A percentile compares a stretch with the other conserved stretches of the same genome.
Conservation (phyloP, 2,113 vertebrate species). For the Apeltes quadracus region DNA sequence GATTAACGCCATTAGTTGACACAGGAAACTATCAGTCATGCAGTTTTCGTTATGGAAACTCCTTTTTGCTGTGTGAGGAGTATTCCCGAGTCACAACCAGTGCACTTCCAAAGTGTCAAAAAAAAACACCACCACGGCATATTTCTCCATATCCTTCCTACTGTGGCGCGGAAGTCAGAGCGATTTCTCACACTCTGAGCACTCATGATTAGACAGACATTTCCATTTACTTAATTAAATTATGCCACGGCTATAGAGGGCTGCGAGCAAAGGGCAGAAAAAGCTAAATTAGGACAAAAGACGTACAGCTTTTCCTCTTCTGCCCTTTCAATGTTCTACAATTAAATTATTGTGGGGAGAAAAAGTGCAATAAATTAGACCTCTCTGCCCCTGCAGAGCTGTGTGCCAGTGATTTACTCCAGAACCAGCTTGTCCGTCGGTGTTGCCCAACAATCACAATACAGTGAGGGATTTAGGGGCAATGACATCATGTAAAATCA, state of each 20-base stretch:
- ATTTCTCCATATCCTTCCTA: conserved; percentile 12
- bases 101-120: conserved; percentile 27
- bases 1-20: background rate
- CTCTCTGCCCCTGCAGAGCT: background rate
- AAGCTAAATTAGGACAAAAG: background rate
- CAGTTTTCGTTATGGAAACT: conserved; percentile 5
- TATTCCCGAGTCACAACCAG: conserved; percentile 30
- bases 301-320: background rate
- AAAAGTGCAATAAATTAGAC: background rate
- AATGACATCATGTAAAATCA: conserved; percentile 40
- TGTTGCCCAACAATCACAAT: conserved; percentile 7
- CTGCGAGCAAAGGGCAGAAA: background rate
- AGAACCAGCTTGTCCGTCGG: conserved; percentile 15
- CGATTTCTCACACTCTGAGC: conserved; percentile 1
- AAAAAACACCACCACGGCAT: conserved; percentile 20
- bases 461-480: conserved; percentile 9
- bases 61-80: conserved; percentile 17
- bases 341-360: background rate
- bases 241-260: background rate
- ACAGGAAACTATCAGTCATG: conserved; percentile 21
- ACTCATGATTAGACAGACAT: conserved; percentile 2
- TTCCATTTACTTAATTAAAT: conserved; percentile 42
- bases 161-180: conserved; percentile 9
- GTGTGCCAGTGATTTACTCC: conserved; percentile 9
- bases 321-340: background rate